Percentiles rank a stretch among this genome's conserved stretches.
Evolutionary conservation across 1,140 invertebrate genomes (phyloP).

Genomic region (Lamellibrachia luymesi): DNA sequence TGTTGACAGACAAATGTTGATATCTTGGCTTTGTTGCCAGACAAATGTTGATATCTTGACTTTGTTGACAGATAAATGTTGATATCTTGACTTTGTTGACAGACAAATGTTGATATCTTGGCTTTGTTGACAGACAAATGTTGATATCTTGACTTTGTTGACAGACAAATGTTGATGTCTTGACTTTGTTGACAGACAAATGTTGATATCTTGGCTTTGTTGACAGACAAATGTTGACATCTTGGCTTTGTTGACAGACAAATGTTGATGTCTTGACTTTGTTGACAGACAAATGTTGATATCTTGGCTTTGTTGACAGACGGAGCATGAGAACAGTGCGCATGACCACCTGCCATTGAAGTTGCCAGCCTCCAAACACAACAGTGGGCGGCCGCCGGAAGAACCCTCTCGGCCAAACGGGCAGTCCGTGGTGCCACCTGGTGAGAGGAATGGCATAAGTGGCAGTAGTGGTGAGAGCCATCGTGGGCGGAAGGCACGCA

Average conservation of each 20-base stretch:
- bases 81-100: background rate
- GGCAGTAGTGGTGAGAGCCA: slow-evolving; percentile 39
- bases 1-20: background rate
- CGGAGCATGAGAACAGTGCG: background rate
- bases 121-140: background rate
- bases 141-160: no score
- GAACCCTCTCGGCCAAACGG: slow-evolving; percentile 17
- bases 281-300: background rate
- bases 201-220: background rate
- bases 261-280: no score
- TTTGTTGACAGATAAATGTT: background rate
- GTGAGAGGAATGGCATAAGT: slow-evolving; percentile 3
- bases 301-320: background rate
- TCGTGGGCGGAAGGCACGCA: slow-evolving; percentile 79
- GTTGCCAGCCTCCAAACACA: slow-evolving; percentile 39
- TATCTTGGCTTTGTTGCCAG: no score
- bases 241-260: background rate
- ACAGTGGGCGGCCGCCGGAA: slow-evolving; percentile 35
- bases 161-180: no score
- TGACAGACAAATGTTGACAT: no score
- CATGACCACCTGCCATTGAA: background rate
- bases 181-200: background rate
- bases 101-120: no score
- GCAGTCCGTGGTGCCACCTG: slow-evolving; percentile 18
- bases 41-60: no score